phyloP scores from a whole-genome alignment of 2,797 vertebrate species.

The Dermochelys coriacea region DNA sequence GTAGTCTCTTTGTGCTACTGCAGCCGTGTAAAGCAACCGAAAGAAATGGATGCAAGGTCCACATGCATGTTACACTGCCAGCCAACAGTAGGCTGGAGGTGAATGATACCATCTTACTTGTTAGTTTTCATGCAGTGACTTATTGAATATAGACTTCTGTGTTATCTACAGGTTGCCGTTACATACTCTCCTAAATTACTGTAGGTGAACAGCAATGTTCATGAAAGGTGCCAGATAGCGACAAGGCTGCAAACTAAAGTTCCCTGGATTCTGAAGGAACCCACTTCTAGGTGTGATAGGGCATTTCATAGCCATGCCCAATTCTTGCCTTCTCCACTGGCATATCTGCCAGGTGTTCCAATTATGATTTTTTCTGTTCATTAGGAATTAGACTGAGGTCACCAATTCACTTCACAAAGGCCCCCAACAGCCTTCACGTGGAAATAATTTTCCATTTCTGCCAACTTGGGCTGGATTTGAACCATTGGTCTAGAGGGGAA shows the following conservation, averaged over 20 bases:
- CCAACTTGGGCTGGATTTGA: background rate
- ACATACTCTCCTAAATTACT: accelerated
- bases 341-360: background rate
- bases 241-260: background rate
- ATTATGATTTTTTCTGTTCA: background rate
- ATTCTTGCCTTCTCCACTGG: background rate
- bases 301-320: background rate
- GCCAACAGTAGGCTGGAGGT: accelerated
- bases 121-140: accelerated
- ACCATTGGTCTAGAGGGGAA: accelerated
- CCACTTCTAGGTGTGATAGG: accelerated
- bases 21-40: accelerated
- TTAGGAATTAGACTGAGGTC: conserved; percentile 13
- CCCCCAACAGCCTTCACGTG: background rate
- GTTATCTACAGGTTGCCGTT: background rate
- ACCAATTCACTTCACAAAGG: accelerated
- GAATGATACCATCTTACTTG: accelerated
- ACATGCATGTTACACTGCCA: accelerated
- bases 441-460: background rate
- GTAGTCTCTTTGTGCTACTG: background rate
- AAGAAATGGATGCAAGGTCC: accelerated
- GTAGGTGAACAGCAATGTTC: accelerated
- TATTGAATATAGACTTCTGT: background rate
- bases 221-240: background rate
- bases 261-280: background rate